Percentiles rank a stretch among this genome's conserved stretches.
phyloP scores from a whole-genome alignment of 2,113 vertebrate species.

The Petroica traversi region DNA sequence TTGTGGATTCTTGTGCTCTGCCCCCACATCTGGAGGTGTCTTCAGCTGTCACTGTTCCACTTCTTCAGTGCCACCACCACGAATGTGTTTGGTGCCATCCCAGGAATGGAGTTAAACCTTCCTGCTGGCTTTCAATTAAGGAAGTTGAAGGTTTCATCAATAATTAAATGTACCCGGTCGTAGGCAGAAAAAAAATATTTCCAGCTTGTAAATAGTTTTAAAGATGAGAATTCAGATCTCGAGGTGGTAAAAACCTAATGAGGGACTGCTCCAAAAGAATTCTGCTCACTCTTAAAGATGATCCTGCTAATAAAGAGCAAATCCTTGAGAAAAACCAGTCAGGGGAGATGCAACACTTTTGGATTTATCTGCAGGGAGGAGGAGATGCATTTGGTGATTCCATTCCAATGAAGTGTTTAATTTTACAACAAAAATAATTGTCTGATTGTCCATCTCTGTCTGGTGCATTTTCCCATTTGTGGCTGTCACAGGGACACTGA shows the following conservation, averaged over 20 bases:
- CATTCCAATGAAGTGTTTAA: fast-evolving
- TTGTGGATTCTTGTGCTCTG: neutral
- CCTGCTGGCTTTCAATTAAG: neutral
- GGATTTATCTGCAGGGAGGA: neutral
- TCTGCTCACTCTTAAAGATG: neutral
- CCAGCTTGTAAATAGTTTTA: neutral
- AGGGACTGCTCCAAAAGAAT: neutral
- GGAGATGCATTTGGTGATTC: neutral
- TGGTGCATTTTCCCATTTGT: neutral
- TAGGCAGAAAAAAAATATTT: neutral
- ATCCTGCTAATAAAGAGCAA: neutral
- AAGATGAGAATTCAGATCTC: neutral
- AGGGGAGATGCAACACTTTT: neutral
- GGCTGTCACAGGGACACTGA: neutral
- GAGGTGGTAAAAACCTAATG: neutral
- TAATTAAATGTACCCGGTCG: neutral
- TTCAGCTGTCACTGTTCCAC: neutral
- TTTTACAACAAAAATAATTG: neutral
- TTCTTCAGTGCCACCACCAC: too few relatives aligned
- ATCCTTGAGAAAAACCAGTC: neutral
- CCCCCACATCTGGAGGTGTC: fast-evolving
- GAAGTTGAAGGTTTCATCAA: neutral
- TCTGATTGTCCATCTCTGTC: neutral
- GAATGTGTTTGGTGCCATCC: neutral
- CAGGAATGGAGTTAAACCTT: neutral